Evolutionary conservation across 1,140 invertebrate genomes (phyloP), one percentile per base, ranked within the genome.

Genomic region (Calycopis cecrops): DNA sequence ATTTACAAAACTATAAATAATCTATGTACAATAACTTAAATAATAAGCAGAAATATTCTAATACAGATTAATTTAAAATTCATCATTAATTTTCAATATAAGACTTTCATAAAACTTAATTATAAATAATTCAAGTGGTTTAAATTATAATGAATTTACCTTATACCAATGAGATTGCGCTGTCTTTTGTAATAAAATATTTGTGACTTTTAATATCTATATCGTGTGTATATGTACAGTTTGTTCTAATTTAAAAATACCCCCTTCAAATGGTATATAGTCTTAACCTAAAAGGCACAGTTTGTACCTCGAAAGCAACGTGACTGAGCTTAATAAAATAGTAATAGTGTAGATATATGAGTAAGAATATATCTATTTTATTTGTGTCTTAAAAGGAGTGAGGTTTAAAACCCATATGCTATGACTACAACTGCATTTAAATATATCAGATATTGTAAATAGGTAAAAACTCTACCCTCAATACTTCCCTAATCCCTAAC

Each of bases 261-360:
- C 82, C 74, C 84, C 75, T 79, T 73, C 40, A 66, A 42, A 59
- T 42, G 28, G 57, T 62, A 66, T 51, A 67, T 28, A n/a, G n/a
- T 63, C 55, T 52, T 68, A 63, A 67, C 37, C 57, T 72, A 75
- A 65, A 82, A 83, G 80, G 74, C 79, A 84, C 76, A 73, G 60
- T 58, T 73, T 70, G 80, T 85, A 84, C 80, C 80, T 81, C 48
- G 67, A 60, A 68, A 76, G 71, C 69, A 62, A 63, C 17, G 49
- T 38, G 44, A 38, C 55, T 59, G 48, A 55, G 50, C 35, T 54
- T 38, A 44, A 52, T 9, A 35, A 48, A 57, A 51, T 33, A 17
- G 40, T 42, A 12, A 44, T 33, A 11, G n/a, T 14, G 38, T 40
- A 14, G 38, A 49, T n/a, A 40, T 21, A 28, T 38, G 37, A 11